Conservation (phyloP, 2,113 vertebrate species). For the Orthonyx spaldingii region DNA sequence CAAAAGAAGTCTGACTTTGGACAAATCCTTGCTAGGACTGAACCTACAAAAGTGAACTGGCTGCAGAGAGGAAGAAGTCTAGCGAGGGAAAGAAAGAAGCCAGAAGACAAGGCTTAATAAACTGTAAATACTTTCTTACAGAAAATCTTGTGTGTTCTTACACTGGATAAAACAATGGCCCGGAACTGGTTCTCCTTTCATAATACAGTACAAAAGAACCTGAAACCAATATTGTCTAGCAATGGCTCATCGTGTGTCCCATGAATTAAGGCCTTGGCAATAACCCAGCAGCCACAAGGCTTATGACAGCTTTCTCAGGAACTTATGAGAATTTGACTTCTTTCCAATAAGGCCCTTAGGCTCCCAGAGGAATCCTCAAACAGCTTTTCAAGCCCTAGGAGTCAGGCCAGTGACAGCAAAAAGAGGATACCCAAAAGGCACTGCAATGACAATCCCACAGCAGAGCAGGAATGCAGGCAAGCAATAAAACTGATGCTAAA, state of each 20-base stretch:
- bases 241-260: background rate
- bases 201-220: conserved; percentile 3
- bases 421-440: conserved; percentile 10
- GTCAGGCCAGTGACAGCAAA: background rate
- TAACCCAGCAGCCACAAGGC: conserved; percentile 33
- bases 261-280: conserved; percentile 6
- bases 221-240: conserved; percentile 3
- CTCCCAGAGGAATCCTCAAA: conserved; percentile 17
- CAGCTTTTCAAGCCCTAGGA: conserved; percentile 20
- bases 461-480: background rate
- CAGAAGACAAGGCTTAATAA: background rate
- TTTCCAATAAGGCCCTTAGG: conserved; percentile 15
- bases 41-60: background rate
- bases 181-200: background rate
- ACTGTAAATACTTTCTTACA: background rate
- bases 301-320: conserved; percentile 13
- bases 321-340: background rate
- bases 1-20: background rate
- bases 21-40: background rate
- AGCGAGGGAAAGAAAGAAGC: fast-evolving
- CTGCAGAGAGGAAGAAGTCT: background rate
- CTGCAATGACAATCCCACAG: background rate
- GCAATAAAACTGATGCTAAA: conserved; percentile 4
- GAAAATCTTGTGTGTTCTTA: background rate
- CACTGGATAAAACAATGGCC: background rate